phyloP scores from a whole-genome alignment of 2,113 vertebrate species.

The Chionodraco myersi region DNA sequence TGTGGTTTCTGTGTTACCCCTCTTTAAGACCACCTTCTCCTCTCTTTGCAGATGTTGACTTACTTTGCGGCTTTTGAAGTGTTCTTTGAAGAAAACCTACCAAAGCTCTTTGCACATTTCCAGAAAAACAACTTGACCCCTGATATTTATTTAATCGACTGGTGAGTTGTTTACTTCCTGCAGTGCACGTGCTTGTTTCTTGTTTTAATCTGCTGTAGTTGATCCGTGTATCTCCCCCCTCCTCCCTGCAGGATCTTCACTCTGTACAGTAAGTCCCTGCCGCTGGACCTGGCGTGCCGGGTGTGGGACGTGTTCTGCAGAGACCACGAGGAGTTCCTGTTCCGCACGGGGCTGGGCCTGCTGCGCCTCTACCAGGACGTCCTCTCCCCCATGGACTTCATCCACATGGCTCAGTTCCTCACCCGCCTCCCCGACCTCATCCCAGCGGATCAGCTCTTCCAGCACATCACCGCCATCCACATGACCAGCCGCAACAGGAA shows the following conservation, averaged over 20 bases:
- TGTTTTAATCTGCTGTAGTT: too few relatives aligned
- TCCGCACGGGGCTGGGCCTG: constrained; percentile 93
- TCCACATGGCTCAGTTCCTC: constrained; percentile 96
- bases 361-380: constrained; percentile 92
- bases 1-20: not conserved
- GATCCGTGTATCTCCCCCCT: too few relatives aligned
- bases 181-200: too few relatives aligned
- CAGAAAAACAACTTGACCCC: constrained; percentile 95
- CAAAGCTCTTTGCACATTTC: constrained; percentile 98
- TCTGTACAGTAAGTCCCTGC: constrained; percentile 94
- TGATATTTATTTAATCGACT: constrained; percentile 98
- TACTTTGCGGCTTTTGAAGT: constrained; percentile 98
- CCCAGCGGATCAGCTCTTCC: constrained; percentile 88
- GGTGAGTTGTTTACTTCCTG: constrained; percentile 82
- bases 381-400: constrained; percentile 96
- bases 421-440: constrained; percentile 92
- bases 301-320: constrained; percentile 98
- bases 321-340: constrained; percentile 95
- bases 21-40: constrained; percentile 12
- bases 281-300: constrained; percentile 93
- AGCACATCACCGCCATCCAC: constrained; percentile 89
- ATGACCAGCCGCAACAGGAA: constrained; percentile 95
- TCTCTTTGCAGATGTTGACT: constrained; percentile 91
- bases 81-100: constrained; percentile 98
- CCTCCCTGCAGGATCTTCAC: constrained; percentile 92